These are phyloP conservation scores for Pongo abelii DNA, from an alignment of 2,113 vertebrate species.

Conservation along the genomic window DNA sequence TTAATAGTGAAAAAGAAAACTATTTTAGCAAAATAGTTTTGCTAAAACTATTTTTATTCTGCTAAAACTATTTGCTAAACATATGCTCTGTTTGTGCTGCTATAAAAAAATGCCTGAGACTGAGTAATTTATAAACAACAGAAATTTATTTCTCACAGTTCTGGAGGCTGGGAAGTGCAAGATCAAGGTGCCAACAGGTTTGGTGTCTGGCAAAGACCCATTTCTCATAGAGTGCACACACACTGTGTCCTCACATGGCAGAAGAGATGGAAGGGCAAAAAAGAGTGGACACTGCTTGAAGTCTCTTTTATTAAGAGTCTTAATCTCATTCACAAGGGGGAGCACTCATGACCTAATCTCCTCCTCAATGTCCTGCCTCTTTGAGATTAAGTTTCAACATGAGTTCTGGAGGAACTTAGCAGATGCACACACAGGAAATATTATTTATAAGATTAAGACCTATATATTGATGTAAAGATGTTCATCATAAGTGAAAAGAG, in stretches of 20 bases:
- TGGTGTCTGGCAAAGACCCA: neutral
- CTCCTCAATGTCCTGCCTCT: neutral
- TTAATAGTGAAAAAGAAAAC: slow-evolving; percentile 23
- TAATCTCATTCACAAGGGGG: neutral
- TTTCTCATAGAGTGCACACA: neutral
- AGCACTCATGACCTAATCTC: neutral
- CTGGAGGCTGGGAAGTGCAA: neutral
- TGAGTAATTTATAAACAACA: neutral
- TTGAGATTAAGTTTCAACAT: neutral
- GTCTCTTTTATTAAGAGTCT: neutral
- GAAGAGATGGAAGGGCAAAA: neutral
- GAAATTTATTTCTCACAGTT: neutral
- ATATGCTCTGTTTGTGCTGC: neutral
- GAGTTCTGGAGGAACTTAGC: neutral
- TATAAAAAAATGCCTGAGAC: neutral
- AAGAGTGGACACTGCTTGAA: neutral
- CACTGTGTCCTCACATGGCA: neutral
- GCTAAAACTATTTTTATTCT: too few relatives aligned
- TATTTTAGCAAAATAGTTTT: neutral
- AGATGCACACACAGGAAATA: neutral
- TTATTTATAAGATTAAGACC: neutral
- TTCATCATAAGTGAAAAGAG: slow-evolving; percentile 3
- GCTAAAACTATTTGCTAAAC: too few relatives aligned
- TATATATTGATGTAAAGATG: neutral
- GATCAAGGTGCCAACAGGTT: neutral